A percentile compares a stretch with the other conserved stretches of the same genome.
Evolutionary conservation across 1,140 invertebrate species (phyloP).

Genomic region (Campoletis sonorensis): DNA sequence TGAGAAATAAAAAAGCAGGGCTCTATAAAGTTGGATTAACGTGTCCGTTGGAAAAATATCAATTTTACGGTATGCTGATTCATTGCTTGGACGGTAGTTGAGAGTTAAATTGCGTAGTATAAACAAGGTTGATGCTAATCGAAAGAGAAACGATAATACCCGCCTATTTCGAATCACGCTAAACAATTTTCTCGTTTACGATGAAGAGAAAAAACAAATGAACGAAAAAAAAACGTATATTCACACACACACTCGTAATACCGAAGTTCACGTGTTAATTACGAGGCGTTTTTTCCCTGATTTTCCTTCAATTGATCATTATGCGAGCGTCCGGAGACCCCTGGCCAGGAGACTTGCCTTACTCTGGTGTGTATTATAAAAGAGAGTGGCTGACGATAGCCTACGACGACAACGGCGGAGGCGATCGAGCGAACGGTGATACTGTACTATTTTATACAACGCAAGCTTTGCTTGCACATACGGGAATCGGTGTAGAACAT

Average conservation of each 20-base stretch:
- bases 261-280: slow-evolving; percentile 36
- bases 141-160: slow-evolving; percentile 57
- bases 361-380: slow-evolving; percentile 29
- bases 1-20: neutral
- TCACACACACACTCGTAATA: neutral
- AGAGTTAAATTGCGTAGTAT: slow-evolving; percentile 62
- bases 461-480: slow-evolving; percentile 1
- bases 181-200: slow-evolving; percentile 9
- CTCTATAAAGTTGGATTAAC: neutral
- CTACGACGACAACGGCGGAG: slow-evolving; percentile 15
- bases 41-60: slow-evolving; percentile 36
- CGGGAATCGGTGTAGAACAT: slow-evolving; percentile 5
- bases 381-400: slow-evolving; percentile 30
- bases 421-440: slow-evolving; percentile 26
- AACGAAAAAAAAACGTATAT: neutral
- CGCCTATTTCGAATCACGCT: slow-evolving; percentile 44
- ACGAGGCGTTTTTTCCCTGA: slow-evolving; percentile 23
- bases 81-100: slow-evolving; percentile 64
- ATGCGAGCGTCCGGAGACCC: neutral
- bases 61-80: slow-evolving; percentile 52
- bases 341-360: neutral
- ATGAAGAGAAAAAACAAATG: neutral
- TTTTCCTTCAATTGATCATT: slow-evolving; percentile 26
- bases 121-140: slow-evolving; percentile 58
- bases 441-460: slow-evolving; percentile 24